These are phyloP conservation scores for Ernsta delagoae DNA, from an alignment of 2,888 invertebrate species.

Conservation along the genomic window DNA sequence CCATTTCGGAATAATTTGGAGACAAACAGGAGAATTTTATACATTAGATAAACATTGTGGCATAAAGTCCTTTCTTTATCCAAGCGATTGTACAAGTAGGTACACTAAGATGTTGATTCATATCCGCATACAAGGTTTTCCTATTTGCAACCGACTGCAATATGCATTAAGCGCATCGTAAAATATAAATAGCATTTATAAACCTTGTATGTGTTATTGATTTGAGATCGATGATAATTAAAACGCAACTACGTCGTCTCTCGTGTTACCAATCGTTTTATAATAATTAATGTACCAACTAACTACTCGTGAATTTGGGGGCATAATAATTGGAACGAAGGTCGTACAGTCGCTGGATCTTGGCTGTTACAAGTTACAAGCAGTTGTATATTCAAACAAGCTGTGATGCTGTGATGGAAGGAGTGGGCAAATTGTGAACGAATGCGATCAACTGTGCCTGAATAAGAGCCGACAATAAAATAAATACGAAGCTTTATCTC, in stretches of 20 bases:
- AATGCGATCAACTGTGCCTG: conserved; percentile 32
- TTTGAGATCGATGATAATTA: conserved; percentile 22
- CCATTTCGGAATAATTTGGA: too few species aligned
- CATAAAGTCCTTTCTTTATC: conserved; percentile 15
- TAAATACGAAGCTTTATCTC: conserved; percentile 31
- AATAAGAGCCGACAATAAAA: conserved; percentile 25
- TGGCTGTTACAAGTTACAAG: conserved; percentile 19
- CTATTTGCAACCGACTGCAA: conserved; percentile 14
- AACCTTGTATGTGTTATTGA: conserved; percentile 32
- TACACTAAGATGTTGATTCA: conserved; percentile 15
- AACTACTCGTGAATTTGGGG: conserved; percentile 15
- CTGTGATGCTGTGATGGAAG: conserved; percentile 24
- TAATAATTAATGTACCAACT: not conserved
- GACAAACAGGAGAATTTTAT: too few species aligned
- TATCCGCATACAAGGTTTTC: conserved; percentile 28
- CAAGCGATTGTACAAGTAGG: not conserved
- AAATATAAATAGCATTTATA: conserved; percentile 28
- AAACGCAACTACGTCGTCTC: not conserved
- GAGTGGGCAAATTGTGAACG: conserved; percentile 31
- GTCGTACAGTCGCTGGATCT: conserved; percentile 8
- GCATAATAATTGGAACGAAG: conserved; percentile 22
- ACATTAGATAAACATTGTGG: not conserved
- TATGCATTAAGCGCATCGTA: conserved; percentile 26
- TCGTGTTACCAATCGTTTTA: not conserved
- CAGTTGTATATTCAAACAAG: conserved; percentile 6